Percentiles rank a stretch among this genome's conserved stretches.
These are phyloP conservation scores for Trachops cirrhosus DNA, from an alignment of 2,797 vertebrate species.

Conservation along the genomic window DNA sequence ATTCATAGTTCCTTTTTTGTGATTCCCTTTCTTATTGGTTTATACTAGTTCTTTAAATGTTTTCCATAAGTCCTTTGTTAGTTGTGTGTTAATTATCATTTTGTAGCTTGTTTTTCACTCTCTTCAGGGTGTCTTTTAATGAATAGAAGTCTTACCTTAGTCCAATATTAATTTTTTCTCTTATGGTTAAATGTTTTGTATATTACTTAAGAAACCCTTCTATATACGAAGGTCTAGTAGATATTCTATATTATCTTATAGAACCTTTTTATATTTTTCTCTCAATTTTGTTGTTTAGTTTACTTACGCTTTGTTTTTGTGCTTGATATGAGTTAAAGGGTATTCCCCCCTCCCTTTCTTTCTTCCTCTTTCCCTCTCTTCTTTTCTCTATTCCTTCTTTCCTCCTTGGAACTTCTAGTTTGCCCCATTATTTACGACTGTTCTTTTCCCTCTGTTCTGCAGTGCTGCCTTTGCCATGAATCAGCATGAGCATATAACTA, in stretches of 20 bases:
- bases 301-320: background rate
- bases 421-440: background rate
- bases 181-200: background rate
- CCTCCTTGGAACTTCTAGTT: background rate
- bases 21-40: background rate
- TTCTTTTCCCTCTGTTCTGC: background rate
- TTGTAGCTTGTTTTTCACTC: background rate
- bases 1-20: background rate
- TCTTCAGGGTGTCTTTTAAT: background rate
- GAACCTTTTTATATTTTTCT: background rate
- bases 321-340: background rate
- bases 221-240: background rate
- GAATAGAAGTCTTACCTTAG: background rate
- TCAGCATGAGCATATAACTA: background rate
- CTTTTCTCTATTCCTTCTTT: background rate
- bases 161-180: background rate
- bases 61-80: background rate
- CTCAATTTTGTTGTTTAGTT: background rate
- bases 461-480: background rate
- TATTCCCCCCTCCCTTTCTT: background rate
- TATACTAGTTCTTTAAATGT: background rate
- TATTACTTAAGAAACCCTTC: background rate
- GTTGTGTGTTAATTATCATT: background rate
- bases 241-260: background rate
- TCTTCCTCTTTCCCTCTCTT: background rate